phyloP scores from a whole-genome alignment of 2,888 invertebrate genomes.

The Tenthredo distinguenda region DNA sequence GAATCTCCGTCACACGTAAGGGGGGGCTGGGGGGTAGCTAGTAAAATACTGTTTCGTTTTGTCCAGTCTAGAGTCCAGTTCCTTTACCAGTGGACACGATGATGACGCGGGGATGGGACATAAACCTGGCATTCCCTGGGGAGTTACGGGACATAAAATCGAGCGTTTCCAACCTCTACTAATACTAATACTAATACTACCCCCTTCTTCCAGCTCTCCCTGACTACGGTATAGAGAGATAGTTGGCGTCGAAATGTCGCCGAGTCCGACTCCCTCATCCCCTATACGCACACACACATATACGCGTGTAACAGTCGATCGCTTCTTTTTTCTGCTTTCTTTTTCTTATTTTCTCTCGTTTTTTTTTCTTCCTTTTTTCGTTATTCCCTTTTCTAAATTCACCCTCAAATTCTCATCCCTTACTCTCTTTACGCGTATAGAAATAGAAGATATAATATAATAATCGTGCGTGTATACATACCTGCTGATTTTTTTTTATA shows the following conservation, averaged over 20 bases:
- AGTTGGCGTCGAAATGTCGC: constrained; percentile 76
- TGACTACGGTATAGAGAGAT: neutral
- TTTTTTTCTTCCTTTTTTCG: constrained; percentile 16
- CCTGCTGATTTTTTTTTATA: no score
- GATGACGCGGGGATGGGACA: constrained; percentile 60
- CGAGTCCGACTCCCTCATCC: constrained; percentile 61
- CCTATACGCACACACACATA: neutral
- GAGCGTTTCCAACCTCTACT: constrained; percentile 67
- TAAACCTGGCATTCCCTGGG: constrained; percentile 73
- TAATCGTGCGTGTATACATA: no score
- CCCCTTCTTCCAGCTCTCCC: neutral
- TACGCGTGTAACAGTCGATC: constrained; percentile 21
- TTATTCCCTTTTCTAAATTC: neutral
- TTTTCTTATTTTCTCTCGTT: constrained; percentile 41
- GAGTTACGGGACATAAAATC: constrained; percentile 77
- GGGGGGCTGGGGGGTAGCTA: no score
- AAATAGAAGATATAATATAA: no score
- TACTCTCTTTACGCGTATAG: neutral
- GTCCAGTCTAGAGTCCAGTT: no score
- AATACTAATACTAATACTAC: neutral
- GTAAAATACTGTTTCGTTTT: no score
- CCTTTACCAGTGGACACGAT: constrained; percentile 63
- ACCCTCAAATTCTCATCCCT: constrained; percentile 33
- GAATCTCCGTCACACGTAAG: no score
- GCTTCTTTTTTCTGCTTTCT: constrained; percentile 34